Evolutionary conservation across 2,888 invertebrate genomes (phyloP).

Genomic region (Leucozona laternaria): DNA sequence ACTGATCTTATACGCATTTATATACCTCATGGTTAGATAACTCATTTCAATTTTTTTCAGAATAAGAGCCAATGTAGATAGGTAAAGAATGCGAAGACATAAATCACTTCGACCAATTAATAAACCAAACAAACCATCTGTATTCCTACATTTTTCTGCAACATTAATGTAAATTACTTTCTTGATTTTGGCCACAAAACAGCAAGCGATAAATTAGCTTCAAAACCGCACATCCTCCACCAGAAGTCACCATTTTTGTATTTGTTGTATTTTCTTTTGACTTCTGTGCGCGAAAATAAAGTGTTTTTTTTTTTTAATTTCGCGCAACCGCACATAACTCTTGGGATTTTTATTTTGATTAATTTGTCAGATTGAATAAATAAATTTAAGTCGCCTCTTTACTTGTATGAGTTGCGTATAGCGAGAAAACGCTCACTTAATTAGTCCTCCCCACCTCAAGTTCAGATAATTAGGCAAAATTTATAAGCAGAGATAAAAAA

Average conservation of each 20-base stretch:
- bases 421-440: constrained; percentile 53
- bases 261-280: constrained; percentile 36
- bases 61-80: neutral
- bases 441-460: constrained; percentile 40
- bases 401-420: neutral
- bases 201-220: constrained; percentile 37
- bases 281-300: constrained; percentile 51
- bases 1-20: too few species aligned
- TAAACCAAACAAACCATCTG: neutral
- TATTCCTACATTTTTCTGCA: neutral
- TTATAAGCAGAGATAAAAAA: constrained; percentile 66
- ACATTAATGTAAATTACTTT: neutral
- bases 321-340: constrained; percentile 68
- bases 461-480: constrained; percentile 65
- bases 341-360: constrained; percentile 67
- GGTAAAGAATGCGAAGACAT: neutral
- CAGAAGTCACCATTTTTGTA: neutral
- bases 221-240: constrained; percentile 44
- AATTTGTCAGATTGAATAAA: constrained; percentile 59
- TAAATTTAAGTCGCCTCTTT: constrained; percentile 50
- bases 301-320: constrained; percentile 20
- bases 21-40: too few species aligned
- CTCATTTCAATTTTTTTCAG: neutral
- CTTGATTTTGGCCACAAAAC: constrained; percentile 31
- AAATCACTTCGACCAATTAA: constrained; percentile 1